phyloP scores from a whole-genome alignment of 92 coral and sea anemone genomes.

The Epizoanthus fatuus region DNA sequence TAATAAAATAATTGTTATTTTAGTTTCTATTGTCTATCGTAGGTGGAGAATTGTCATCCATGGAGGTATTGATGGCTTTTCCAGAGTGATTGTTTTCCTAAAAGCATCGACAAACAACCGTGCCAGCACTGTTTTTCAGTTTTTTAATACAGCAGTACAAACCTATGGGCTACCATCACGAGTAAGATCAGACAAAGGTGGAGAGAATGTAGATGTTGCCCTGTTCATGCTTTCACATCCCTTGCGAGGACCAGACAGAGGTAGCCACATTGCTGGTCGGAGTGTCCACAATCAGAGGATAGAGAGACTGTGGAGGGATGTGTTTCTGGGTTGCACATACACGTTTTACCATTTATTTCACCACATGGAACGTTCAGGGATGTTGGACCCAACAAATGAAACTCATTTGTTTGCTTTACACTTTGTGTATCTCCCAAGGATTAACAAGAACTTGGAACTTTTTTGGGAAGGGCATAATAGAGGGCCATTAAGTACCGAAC shows the following conservation, averaged over 20 bases:
- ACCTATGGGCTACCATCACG: conserved; percentile 12
- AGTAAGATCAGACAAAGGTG: too few species aligned
- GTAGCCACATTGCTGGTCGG: conserved; percentile 5
- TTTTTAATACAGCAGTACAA: conserved; percentile 4
- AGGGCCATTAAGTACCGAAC: too few species aligned
- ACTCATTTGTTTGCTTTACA: conserved; percentile 21
- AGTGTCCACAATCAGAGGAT: background rate
- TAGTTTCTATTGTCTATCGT: too few species aligned
- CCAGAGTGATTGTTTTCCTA: conserved; percentile 18
- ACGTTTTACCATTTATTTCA: conserved; percentile 2
- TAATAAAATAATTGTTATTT: too few species aligned
- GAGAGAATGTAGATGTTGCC: background rate
- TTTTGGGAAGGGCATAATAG: too few species aligned
- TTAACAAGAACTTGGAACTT: background rate
- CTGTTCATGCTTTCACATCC: background rate
- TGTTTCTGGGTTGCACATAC: background rate
- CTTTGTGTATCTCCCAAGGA: conserved; percentile 21
- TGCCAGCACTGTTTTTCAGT: conserved; percentile 11
- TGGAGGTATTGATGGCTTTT: too few species aligned
- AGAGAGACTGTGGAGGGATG: conserved; percentile 30
- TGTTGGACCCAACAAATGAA: conserved; percentile 6
- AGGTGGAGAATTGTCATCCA: too few species aligned
- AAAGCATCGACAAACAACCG: background rate
- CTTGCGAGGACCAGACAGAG: conserved; percentile 32
- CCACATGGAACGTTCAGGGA: conserved; percentile 4